Percentiles rank a stretch among this genome's conserved stretches.
phyloP scores from a whole-genome alignment of 2,888 invertebrate genomes.

The Cataglyphis altisquamis region DNA sequence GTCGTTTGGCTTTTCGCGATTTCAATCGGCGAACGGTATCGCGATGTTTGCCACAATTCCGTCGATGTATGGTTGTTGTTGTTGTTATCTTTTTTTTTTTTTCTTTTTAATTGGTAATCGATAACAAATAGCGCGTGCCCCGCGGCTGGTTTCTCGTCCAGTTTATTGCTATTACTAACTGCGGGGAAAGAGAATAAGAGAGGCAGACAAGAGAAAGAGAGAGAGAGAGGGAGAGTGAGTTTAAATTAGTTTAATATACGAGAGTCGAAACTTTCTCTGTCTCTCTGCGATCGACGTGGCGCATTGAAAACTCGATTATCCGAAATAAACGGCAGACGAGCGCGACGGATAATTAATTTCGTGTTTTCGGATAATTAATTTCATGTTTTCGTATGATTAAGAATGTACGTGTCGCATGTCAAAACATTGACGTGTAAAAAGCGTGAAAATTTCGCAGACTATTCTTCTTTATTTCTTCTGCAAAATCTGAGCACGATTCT shows the following conservation, averaged over 20 bases:
- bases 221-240: neutral
- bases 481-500: too few relatives aligned
- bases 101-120: conserved; percentile 38
- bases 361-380: too few relatives aligned
- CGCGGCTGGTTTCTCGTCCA: conserved; percentile 40
- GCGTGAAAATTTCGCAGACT: too few relatives aligned
- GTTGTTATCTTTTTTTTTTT: neutral
- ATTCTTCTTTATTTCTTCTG: too few relatives aligned
- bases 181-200: neutral
- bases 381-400: too few relatives aligned
- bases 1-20: conserved; percentile 45
- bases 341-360: too few relatives aligned
- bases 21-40: conserved; percentile 36
- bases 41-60: conserved; percentile 44
- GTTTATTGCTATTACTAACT: conserved; percentile 48
- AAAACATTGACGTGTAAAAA: neutral
- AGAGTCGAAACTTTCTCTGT: conserved; percentile 10
- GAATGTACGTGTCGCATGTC: too few relatives aligned
- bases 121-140: conserved; percentile 53
- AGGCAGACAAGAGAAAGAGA: neutral
- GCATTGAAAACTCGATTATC: conserved; percentile 48
- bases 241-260: conserved; percentile 54
- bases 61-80: conserved; percentile 33
- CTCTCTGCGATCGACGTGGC: conserved; percentile 25
- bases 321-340: conserved; percentile 32